Conservation (phyloP, 2,113 vertebrate genomes). For the Pomatostomus ruficeps region DNA sequence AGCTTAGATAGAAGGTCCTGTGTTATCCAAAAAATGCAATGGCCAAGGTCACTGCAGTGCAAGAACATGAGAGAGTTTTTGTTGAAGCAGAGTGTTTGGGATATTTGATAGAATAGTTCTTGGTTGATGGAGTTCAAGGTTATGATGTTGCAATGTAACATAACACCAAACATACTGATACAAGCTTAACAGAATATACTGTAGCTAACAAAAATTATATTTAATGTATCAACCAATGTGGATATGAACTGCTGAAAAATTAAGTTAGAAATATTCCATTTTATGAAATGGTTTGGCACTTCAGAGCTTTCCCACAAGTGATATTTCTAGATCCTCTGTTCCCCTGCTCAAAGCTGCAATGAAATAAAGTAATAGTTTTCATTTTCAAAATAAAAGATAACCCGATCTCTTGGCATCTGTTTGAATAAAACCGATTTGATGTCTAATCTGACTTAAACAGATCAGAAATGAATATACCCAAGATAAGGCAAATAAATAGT, state of each 20-base stretch:
- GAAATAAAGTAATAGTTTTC: background rate
- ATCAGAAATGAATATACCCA: background rate
- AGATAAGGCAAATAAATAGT: background rate
- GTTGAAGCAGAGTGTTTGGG: background rate
- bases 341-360: background rate
- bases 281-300: background rate
- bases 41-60: background rate
- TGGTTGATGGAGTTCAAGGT: background rate
- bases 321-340: background rate
- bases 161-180: background rate
- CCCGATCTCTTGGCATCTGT: background rate
- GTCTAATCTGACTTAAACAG: background rate
- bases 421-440: background rate
- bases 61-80: background rate
- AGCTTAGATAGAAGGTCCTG: background rate
- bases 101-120: background rate
- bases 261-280: background rate
- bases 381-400: background rate
- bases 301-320: background rate
- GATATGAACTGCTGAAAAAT: background rate
- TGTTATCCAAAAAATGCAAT: background rate
- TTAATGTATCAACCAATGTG: background rate
- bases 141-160: background rate
- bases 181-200: background rate
- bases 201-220: background rate